Percentiles rank a stretch among this genome's conserved stretches.
Conservation (phyloP, 2,888 invertebrate genomes). For the Torymus auratus region DNA sequence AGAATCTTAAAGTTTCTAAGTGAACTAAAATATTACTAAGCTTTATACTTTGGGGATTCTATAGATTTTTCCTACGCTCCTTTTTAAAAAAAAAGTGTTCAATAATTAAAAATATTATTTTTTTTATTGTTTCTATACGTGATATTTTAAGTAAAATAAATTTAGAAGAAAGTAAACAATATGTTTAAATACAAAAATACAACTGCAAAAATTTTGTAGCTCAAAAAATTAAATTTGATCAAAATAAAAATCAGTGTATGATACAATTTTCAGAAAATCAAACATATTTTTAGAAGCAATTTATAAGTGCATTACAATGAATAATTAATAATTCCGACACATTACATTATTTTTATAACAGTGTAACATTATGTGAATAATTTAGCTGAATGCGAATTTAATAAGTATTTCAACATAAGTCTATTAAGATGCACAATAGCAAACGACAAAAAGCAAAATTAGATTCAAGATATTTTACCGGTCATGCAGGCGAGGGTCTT, state of each 20-base stretch:
- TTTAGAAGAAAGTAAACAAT: background rate
- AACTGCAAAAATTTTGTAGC: background rate
- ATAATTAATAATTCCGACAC: conserved; percentile 38
- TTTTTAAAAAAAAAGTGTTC: no score
- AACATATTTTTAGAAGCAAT: conserved; percentile 9
- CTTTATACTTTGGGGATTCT: no score
- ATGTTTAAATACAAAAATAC: background rate
- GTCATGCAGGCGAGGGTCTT: conserved; percentile 73
- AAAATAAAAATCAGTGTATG: conserved; percentile 16
- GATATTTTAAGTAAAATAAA: background rate
- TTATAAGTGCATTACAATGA: conserved; percentile 7
- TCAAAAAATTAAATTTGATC: conserved; percentile 11
- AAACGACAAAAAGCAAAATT: conserved; percentile 56
- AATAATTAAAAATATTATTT: background rate
- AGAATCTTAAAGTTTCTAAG: no score
- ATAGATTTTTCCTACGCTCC: no score
- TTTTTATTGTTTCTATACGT: background rate
- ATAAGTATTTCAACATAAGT: conserved; percentile 27
- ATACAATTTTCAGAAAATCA: conserved; percentile 10
- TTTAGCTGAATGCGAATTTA: conserved; percentile 31
- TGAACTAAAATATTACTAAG: no score
- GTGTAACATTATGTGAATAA: conserved; percentile 47
- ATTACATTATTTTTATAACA: conserved; percentile 54
- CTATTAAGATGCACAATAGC: conserved; percentile 48
- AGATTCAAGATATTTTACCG: conserved; percentile 56